phyloP scores from a whole-genome alignment of 2,797 vertebrate species.

The Microctenopoma stevenorrisi region DNA sequence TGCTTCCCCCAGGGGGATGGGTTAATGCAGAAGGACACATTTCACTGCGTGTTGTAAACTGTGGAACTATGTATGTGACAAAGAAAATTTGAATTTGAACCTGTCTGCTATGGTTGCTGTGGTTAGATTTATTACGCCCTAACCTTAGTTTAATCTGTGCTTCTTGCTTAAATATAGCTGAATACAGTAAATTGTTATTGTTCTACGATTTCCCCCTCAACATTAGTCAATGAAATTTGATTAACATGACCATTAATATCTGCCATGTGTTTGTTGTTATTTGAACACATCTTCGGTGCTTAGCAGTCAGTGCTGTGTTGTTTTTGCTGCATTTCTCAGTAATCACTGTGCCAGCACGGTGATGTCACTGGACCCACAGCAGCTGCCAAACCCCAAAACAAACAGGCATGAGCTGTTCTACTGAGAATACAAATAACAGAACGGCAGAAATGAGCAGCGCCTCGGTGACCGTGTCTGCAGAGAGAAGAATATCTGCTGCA shows the following conservation, averaged over 20 bases:
- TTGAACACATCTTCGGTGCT: slow-evolving; percentile 42
- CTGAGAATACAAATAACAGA: slow-evolving; percentile 45
- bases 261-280: slow-evolving; percentile 58
- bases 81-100: no score
- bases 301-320: slow-evolving; percentile 47
- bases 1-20: no score
- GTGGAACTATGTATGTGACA: no score
- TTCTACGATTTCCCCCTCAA: slow-evolving; percentile 2
- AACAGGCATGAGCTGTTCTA: slow-evolving; percentile 44
- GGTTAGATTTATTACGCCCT: not conserved
- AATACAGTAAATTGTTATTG: not conserved
- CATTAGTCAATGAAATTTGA: slow-evolving; percentile 17
- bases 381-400: slow-evolving; percentile 61
- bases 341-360: slow-evolving; percentile 48
- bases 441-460: slow-evolving; percentile 34
- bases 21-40: no score
- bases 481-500: slow-evolving; percentile 23
- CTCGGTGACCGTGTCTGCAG: slow-evolving; percentile 11
- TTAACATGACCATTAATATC: slow-evolving; percentile 28
- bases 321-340: slow-evolving; percentile 50
- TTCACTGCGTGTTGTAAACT: no score
- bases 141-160: not conserved
- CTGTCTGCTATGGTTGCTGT: not conserved
- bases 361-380: slow-evolving; percentile 56
- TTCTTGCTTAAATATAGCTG: not conserved